Conservation (phyloP, 2,113 vertebrate genomes). For the Emydura subglobosa region DNA sequence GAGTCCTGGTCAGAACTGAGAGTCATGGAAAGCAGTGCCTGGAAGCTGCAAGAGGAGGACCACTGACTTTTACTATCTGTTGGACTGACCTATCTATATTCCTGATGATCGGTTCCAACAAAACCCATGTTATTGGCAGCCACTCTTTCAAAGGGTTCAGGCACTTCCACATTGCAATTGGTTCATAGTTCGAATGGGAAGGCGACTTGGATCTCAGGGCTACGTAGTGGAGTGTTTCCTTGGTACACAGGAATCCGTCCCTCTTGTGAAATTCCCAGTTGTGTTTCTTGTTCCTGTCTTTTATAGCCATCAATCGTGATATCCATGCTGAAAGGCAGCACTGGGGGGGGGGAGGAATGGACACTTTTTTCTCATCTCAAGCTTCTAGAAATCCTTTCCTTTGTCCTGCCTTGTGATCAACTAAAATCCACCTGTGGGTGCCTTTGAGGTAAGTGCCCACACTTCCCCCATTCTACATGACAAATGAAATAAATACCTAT, state of each 20-base stretch:
- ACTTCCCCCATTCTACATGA: background rate
- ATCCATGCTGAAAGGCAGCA: fast-evolving
- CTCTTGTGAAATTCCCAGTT: fast-evolving
- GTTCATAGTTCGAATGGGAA: fast-evolving
- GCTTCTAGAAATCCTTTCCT: background rate
- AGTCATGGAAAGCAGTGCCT: too few species aligned
- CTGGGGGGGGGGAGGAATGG: too few species aligned
- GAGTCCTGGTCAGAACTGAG: too few species aligned
- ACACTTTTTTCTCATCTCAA: background rate
- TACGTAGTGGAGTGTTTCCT: background rate
- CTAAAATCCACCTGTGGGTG: background rate
- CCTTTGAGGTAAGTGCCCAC: background rate
- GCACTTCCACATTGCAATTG: background rate
- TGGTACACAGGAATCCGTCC: fast-evolving
- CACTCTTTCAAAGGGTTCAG: background rate
- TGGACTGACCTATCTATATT: too few species aligned
- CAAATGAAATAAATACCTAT: background rate
- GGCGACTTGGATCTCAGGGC: background rate
- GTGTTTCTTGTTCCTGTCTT: background rate
- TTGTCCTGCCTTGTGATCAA: background rate
- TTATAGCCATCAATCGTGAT: fast-evolving
- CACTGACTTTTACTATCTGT: too few species aligned
- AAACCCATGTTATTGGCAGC: fast-evolving
- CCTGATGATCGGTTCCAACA: too few species aligned
- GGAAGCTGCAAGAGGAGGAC: too few species aligned